phyloP scores from a whole-genome alignment of 2,888 invertebrate genomes.

The Oxytorus armatus region DNA sequence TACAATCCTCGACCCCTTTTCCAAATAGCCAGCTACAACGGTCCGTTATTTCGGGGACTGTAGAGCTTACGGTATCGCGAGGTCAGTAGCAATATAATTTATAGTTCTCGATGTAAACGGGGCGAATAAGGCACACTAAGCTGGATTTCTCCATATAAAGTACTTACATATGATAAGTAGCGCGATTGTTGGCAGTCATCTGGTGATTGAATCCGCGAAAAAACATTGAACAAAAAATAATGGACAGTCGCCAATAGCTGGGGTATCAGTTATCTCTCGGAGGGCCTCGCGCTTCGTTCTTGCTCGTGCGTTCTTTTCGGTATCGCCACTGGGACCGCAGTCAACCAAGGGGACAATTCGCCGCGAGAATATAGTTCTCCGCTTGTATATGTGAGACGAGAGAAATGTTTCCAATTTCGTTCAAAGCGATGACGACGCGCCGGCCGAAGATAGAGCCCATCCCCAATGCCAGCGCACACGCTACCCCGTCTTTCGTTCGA shows the following conservation, averaged over 20 bases:
- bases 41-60: not conserved
- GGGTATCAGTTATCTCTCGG: not conserved
- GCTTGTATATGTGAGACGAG: conserved; percentile 69
- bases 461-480: conserved; percentile 53
- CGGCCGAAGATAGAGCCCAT: conserved; percentile 75
- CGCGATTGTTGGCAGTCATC: not conserved
- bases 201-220: not conserved
- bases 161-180: not conserved
- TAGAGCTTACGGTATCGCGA: no score
- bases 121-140: not conserved
- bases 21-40: not conserved
- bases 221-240: not conserved
- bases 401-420: conserved; percentile 84
- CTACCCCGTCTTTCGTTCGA: conserved; percentile 60
- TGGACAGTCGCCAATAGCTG: conserved; percentile 17
- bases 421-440: conserved; percentile 75
- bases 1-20: not conserved
- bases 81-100: conserved; percentile 25
- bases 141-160: not conserved
- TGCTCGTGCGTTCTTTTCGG: conserved; percentile 5
- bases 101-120: conserved; percentile 2
- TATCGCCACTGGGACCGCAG: conserved; percentile 20
- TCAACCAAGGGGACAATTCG: conserved; percentile 23
- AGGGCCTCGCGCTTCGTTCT: not conserved
- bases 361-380: conserved; percentile 28